Evolutionary conservation across 2,888 invertebrate species (phyloP), one percentile per base, ranked within the genome.

Genomic region (Maniola hyperantus): DNA sequence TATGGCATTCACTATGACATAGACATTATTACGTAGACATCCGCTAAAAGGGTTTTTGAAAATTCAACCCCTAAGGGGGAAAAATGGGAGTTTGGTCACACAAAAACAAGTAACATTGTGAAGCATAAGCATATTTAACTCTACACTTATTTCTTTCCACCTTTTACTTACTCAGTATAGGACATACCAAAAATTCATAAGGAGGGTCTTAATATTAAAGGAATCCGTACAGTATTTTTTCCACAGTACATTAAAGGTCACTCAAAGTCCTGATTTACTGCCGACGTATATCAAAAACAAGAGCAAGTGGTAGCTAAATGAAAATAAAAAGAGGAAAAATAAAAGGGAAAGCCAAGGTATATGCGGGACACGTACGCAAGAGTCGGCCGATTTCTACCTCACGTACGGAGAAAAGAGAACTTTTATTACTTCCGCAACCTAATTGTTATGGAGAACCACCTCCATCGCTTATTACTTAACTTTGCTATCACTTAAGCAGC

Each of bases 391-490:
- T 86, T 86, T 81, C 84, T 83, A 67, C 83, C 84, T 87, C 89
- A 89, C 89, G 89, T 89, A 83, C 83, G 73, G 71, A 81, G 82
- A 84, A 86, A 85, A 84, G 82, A 88, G 85, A 89, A 89, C 87
- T 88, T 89, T 88, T 89, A 89, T 89, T 88, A 88, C 88, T 86
- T 87, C 87, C 85, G 81, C 83, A 83, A 74, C 80, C 84, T 88
- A 89, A 89, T 89, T 89, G 88, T 88, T 88, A 88, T 86, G 83
- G 86, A 87, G 87, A 89, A 83, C 79, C 77, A 77, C 82, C 81
- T 76, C 77, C 78, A 77, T 20, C 34, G 61, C 87, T 85, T 85
- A 86, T 87, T 87, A 85, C 87, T 82, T 80, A 88, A 88, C 81
- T 88, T 86, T 77, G 79, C 79, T 79, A 78, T 78, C 72, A 78